These are phyloP conservation scores for Epizoanthus rinbou DNA, from an alignment of 92 coral and sea anemone genomes.

Conservation along the genomic window DNA sequence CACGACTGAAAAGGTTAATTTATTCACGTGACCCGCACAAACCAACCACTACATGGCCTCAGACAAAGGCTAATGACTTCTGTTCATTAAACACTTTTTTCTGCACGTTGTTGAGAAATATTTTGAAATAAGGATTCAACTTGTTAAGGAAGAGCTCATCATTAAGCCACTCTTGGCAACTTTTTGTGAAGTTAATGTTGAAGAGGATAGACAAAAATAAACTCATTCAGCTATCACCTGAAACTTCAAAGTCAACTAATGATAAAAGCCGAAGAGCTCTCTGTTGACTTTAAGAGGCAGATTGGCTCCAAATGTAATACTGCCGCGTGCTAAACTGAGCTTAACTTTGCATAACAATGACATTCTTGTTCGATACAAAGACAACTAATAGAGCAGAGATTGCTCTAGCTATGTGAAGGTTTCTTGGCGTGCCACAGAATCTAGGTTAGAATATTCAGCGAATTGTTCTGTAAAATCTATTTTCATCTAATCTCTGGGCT, in stretches of 20 bases:
- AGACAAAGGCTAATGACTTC: slow-evolving; percentile 9
- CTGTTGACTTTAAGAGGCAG: slow-evolving; percentile 31
- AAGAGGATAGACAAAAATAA: background rate
- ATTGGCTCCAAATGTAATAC: slow-evolving; percentile 14
- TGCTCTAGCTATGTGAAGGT: background rate
- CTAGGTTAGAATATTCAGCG: background rate
- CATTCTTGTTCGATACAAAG: slow-evolving; percentile 2
- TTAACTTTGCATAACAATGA: slow-evolving; percentile 60
- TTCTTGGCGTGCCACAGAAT: slow-evolving; percentile 19
- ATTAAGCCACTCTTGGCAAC: background rate
- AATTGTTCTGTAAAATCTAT: slow-evolving; percentile 15
- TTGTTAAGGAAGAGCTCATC: background rate
- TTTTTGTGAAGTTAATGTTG: background rate
- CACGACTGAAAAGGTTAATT: slow-evolving; percentile 6
- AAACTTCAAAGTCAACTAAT: slow-evolving; percentile 8
- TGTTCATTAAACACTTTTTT: background rate
- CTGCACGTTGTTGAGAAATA: background rate
- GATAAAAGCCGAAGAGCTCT: background rate
- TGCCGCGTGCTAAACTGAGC: slow-evolving; percentile 25
- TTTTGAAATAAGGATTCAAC: background rate
- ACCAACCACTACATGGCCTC: slow-evolving; percentile 23
- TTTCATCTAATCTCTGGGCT: slow-evolving; percentile 8
- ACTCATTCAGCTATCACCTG: slow-evolving; percentile 6
- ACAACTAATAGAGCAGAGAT: background rate
- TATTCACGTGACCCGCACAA: slow-evolving; percentile 12